Evolutionary conservation across 2,797 vertebrate species (phyloP).

Genomic region (Muraenolepis orangiensis): DNA sequence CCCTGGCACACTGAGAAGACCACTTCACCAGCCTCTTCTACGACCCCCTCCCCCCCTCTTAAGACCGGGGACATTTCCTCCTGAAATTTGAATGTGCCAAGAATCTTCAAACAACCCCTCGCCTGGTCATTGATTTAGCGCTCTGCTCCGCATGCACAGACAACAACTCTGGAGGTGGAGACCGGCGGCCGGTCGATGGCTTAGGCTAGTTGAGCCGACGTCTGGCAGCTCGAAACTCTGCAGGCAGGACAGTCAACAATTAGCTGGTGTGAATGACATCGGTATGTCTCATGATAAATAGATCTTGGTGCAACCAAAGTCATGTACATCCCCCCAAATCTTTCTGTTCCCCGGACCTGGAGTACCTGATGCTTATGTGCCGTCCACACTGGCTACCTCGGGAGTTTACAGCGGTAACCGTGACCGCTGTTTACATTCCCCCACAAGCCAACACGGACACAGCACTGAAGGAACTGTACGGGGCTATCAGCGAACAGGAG

Average conservation of each 20-base stretch:
- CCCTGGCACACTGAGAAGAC: slow-evolving; percentile 38
- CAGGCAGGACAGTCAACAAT: slow-evolving; percentile 65
- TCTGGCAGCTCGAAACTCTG: slow-evolving; percentile 48
- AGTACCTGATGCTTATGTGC: too few relatives aligned
- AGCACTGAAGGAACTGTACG: too few relatives aligned
- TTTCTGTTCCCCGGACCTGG: too few relatives aligned
- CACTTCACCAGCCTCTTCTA: slow-evolving; percentile 10
- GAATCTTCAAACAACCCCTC: slow-evolving; percentile 51
- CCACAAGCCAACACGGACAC: too few relatives aligned
- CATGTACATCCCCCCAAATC: too few relatives aligned
- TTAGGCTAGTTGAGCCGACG: slow-evolving; percentile 65
- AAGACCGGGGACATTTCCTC: slow-evolving; percentile 41
- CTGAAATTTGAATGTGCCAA: slow-evolving; percentile 47
- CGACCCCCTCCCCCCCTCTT: too few relatives aligned
- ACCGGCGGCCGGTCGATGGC: slow-evolving; percentile 37
- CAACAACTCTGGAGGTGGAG: slow-evolving; percentile 55
- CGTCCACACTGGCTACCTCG: too few relatives aligned
- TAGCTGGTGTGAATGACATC: slow-evolving; percentile 56
- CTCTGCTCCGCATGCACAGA: slow-evolving; percentile 38
- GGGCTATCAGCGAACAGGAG: too few relatives aligned
- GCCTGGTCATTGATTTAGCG: slow-evolving; percentile 62
- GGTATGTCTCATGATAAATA: too few relatives aligned
- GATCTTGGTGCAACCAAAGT: too few relatives aligned
- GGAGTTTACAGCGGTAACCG: too few relatives aligned
- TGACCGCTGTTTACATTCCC: too few relatives aligned